Evolutionary conservation across 2,113 vertebrate genomes (phyloP).

Genomic region (Puma concolor): DNA sequence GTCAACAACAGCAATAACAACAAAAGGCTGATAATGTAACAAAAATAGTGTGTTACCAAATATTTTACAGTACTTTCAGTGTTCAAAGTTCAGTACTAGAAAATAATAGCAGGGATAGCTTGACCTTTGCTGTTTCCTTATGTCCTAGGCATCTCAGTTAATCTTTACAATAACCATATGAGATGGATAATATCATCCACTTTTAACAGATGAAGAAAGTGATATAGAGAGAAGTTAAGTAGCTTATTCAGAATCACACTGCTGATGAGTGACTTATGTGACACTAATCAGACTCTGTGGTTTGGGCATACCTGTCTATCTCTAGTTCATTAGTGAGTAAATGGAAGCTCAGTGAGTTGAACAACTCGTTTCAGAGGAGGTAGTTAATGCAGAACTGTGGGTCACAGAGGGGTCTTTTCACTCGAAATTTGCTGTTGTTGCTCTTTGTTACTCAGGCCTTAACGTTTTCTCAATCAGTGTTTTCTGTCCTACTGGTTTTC

Average conservation of each 20-base stretch:
- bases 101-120: background rate
- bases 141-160: background rate
- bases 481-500: background rate
- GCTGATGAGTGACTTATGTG: background rate
- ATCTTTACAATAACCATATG: background rate
- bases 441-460: background rate
- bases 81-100: background rate
- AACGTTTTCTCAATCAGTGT: background rate
- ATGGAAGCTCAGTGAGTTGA: background rate
- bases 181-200: background rate
- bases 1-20: background rate
- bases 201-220: background rate
- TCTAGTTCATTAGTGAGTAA: background rate
- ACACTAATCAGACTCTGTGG: background rate
- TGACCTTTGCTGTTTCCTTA: background rate
- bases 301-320: background rate
- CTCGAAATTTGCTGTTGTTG: background rate
- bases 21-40: background rate
- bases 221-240: background rate
- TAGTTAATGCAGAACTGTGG: background rate
- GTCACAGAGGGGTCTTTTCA: background rate
- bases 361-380: fast-evolving
- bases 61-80: background rate
- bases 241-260: background rate
- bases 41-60: background rate